Percentiles rank a stretch among this genome's conserved stretches.
Evolutionary conservation across 1,140 invertebrate genomes (phyloP).

Genomic region (Himalopsyche phryganea): DNA sequence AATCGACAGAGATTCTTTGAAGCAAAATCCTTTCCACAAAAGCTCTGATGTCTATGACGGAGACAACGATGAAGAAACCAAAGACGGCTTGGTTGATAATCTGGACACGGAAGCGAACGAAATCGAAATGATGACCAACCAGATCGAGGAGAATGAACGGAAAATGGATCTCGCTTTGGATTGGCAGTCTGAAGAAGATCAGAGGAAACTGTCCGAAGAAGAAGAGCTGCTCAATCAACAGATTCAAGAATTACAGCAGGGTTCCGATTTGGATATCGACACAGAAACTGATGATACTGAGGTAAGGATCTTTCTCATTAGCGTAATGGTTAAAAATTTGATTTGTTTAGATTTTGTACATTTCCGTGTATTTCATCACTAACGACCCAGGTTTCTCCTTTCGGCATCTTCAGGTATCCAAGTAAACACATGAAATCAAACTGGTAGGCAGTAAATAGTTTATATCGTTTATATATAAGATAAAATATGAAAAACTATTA

Average conservation of each 20-base stretch:
- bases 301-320: conserved; percentile 35
- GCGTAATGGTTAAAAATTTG: neutral
- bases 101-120: conserved; percentile 45
- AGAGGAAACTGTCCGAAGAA: conserved; percentile 69
- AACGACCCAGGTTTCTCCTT: too few relatives aligned
- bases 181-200: conserved; percentile 54
- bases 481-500: too few relatives aligned
- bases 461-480: too few relatives aligned
- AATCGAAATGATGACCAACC: conserved; percentile 52
- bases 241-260: conserved; percentile 72
- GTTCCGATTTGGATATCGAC: conserved; percentile 75
- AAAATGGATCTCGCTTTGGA: conserved; percentile 50
- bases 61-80: conserved; percentile 23
- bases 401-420: too few relatives aligned
- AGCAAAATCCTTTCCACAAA: conserved; percentile 7
- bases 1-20: conserved; percentile 25
- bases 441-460: too few relatives aligned
- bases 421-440: too few relatives aligned
- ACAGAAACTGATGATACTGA: conserved; percentile 77
- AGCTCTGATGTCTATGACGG: conserved; percentile 15
- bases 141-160: conserved; percentile 51
- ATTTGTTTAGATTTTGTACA: too few relatives aligned
- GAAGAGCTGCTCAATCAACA: conserved; percentile 78
- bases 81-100: conserved; percentile 25
- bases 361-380: too few relatives aligned